Evolutionary conservation across 2,113 vertebrate species (phyloP).

Genomic region (Sminthopsis crassicaudata): DNA sequence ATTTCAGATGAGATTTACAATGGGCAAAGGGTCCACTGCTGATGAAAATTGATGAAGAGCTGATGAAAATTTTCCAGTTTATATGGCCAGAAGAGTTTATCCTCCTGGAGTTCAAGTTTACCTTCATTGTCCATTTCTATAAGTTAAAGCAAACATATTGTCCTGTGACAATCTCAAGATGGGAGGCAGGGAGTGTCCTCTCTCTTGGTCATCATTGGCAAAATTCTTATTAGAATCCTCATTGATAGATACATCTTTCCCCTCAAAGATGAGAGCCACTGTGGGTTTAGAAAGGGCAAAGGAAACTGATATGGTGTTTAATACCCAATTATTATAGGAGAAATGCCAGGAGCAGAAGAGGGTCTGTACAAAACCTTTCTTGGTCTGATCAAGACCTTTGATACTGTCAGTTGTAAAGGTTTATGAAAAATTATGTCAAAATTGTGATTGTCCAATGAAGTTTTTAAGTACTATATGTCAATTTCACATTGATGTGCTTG

Average conservation of each 20-base stretch:
- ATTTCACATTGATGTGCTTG: too few species aligned
- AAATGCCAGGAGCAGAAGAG: too few species aligned
- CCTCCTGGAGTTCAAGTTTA: neutral
- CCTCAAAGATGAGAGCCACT: neutral
- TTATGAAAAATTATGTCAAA: too few species aligned
- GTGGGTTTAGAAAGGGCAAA: neutral
- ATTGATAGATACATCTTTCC: neutral
- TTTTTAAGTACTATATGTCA: too few species aligned
- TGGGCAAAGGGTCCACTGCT: neutral
- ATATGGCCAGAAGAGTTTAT: neutral
- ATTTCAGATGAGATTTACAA: neutral
- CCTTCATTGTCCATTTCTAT: neutral
- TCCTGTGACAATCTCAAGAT: neutral
- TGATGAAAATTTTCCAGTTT: neutral
- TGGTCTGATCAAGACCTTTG: too few species aligned
- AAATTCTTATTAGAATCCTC: neutral
- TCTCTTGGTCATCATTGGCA: neutral
- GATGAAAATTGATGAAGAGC: neutral
- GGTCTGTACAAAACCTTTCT: too few species aligned
- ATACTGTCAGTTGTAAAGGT: too few species aligned
- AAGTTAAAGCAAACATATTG: neutral
- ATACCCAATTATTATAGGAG: too few species aligned
- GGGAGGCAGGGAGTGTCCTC: too few species aligned
- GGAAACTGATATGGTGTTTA: too few species aligned
- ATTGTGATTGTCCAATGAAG: too few species aligned